Percentiles rank a stretch among this genome's conserved stretches.
Evolutionary conservation across 2,113 vertebrate species (phyloP).

Genomic region (Solea senegalensis): DNA sequence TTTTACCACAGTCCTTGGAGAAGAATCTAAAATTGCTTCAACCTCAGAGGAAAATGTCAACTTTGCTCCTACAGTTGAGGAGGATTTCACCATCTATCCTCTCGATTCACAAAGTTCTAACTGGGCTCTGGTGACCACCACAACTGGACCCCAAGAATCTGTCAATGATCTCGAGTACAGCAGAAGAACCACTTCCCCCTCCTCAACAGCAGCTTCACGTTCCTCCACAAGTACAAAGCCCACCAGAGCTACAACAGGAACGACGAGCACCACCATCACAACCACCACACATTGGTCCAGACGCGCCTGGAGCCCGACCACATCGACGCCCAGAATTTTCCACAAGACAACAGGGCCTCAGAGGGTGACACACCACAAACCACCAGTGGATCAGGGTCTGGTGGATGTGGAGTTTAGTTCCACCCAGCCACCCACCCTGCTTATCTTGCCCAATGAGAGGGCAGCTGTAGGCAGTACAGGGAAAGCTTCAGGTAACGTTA

Average conservation of each 20-base stretch:
- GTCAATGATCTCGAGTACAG: slow-evolving; percentile 62
- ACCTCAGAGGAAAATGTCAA: neutral
- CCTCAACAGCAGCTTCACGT: slow-evolving; percentile 26
- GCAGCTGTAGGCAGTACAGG: slow-evolving; percentile 79
- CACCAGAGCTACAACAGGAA: slow-evolving; percentile 2
- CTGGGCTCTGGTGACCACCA: slow-evolving; percentile 51
- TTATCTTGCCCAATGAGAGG: slow-evolving; percentile 81
- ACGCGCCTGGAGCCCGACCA: slow-evolving; percentile 64
- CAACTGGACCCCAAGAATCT: slow-evolving; percentile 63
- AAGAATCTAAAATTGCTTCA: neutral
- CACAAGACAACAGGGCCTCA: slow-evolving; percentile 22
- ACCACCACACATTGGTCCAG: slow-evolving; percentile 45
- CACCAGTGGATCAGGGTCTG: slow-evolving; percentile 76
- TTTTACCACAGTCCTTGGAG: neutral
- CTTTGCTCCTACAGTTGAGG: neutral
- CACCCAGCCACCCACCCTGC: slow-evolving; percentile 64
- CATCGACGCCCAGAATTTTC: slow-evolving; percentile 37
- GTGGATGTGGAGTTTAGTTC: slow-evolving; percentile 64
- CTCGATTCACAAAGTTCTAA: slow-evolving; percentile 54
- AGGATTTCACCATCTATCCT: slow-evolving; percentile 54
- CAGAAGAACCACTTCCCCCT: slow-evolving; percentile 27
- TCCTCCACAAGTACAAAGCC: slow-evolving; percentile 36
- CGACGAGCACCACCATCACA: neutral
- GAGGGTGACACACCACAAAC: slow-evolving; percentile 56
- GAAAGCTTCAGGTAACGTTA: slow-evolving; percentile 76